Evolutionary conservation across 2,888 invertebrate species (phyloP), one percentile per base, ranked within the genome.

Genomic region (Ecdyonurus torrentis): DNA sequence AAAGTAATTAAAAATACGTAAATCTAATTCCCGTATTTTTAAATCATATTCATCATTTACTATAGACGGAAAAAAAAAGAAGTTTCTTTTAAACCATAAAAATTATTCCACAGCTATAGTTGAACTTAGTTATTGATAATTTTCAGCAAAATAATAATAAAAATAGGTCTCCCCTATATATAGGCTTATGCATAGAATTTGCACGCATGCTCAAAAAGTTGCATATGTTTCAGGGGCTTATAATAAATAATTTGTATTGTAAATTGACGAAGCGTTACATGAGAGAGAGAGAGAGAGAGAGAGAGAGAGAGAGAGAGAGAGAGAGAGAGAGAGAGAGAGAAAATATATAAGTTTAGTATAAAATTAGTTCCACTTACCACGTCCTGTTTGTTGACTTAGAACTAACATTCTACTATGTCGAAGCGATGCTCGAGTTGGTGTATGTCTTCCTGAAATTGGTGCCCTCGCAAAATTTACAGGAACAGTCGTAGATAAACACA

Each of bases 321-420:
- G n/a, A n/a, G n/a, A n/a, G 60, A 60, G 10, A 15, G 15, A 23
- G 10, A 10, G 10, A 60, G 15, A 60, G 25, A 10, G 23, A 23
- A 1, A 24, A 18, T 19, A 23, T 23, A 18, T 60, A 19, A 37
- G 19, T 58, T 22, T 58, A 58, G 19, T 58, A 19, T 55, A 55
- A 15, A 55, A 58, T 20, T 20, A 58, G 23, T 19, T 19, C 20
- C 5, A 10, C 22, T n/a, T 55, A 55, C 55, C 55, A 20, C 55
- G n/a, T 7, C 55, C 55, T 7, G n/a, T 55, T 22, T 55, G 55
- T 55, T 55, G 55, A 70, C 80, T 81, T 71, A 84, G 77, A 23
- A 84, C 84, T 67, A 85, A 80, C 84, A 85, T 85, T 66, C 85
- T 76, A 71, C 84, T 84, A 71, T 85, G 85, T 67, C 85, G 75